Base-by-base conservation (phyloP, 2,113 vertebrate genomes). In the Steatornis caripensis region DNA sequence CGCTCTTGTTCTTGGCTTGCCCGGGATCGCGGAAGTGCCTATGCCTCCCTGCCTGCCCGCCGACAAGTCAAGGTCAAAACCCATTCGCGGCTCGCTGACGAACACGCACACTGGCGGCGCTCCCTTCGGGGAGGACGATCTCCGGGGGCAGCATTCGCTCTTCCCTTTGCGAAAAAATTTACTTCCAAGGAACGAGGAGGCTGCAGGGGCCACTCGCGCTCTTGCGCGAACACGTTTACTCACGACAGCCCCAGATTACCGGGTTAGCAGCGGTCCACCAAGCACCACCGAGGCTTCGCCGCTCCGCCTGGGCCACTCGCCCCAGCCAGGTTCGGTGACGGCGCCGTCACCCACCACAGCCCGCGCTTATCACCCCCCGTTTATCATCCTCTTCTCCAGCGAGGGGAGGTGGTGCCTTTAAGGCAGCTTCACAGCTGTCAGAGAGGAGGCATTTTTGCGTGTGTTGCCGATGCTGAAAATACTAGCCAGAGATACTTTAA, bases 391-490 rank as follows among this genome's bases (percentile, higher is more conserved):
- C 57, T 48, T 64, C 68, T 36, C 91, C 77, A 58, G 0, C 26
- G 11, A 85, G 84, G 71, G 76, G 53, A 46, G 87, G 57, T 69
- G 92, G 79, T 92, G 93, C 95, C 93, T 97, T 97, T 94, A 97
- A 95, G 94, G 96, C 95, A 78, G 97, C 79, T 46, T 49, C 93
- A 89, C 36, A 91, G 96, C 90, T 97, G 92, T 48, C 95, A 68
- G 90, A 93, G 91, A 93, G 91, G 91, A 97, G 91, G 96, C 76
- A 96, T 97, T 97, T 95, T 93, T 89, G 87, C 84, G 3, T 86
- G 94, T 39, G 90, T 54, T 94, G 95, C 92, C 88, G 90, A 75
- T 88, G 95, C 88, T 98, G 87, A 95, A 98, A 98, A 98, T 96
- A 97, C 81, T 32, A 97, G 90, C 84, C 72, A 93, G 92, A 83